Evolutionary conservation across 2,888 invertebrate species (phyloP).

Genomic region (Caenorhabditis afra): DNA sequence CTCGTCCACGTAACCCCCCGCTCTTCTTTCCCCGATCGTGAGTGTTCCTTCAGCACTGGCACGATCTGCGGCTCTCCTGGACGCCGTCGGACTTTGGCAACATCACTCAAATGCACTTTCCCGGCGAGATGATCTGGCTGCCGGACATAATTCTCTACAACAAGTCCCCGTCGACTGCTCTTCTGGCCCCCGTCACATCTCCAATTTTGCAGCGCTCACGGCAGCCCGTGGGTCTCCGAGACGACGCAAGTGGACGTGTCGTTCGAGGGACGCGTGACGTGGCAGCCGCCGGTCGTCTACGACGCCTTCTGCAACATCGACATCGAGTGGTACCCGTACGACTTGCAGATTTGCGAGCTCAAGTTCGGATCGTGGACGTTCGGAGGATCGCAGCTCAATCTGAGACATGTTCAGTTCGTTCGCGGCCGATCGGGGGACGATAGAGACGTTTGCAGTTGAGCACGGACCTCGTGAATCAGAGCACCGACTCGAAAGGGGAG

Average conservation of each 20-base stretch:
- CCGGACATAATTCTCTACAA: constrained; percentile 78
- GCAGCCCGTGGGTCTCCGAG: constrained; percentile 76
- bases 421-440: too few species aligned
- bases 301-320: constrained; percentile 79
- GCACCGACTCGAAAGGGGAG: constrained; percentile 50
- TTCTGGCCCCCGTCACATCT: background rate
- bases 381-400: constrained; percentile 77
- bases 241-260: constrained; percentile 76
- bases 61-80: constrained; percentile 73
- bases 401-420: constrained; percentile 72
- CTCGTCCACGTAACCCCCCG: constrained; percentile 77
- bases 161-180: constrained; percentile 60
- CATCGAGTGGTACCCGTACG: constrained; percentile 79
- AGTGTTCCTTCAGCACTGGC: constrained; percentile 67
- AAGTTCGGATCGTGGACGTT: constrained; percentile 80
- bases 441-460: constrained; percentile 69
- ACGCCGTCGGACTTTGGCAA: constrained; percentile 72
- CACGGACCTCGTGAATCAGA: constrained; percentile 62
- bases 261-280: constrained; percentile 71
- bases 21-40: too few species aligned
- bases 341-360: constrained; percentile 78
- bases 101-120: constrained; percentile 75
- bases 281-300: constrained; percentile 78
- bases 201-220: constrained; percentile 72
- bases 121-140: constrained; percentile 73